These are phyloP conservation scores for Zaprionus ornatus DNA, from an alignment of 1,140 invertebrate species.

Conservation along the genomic window DNA sequence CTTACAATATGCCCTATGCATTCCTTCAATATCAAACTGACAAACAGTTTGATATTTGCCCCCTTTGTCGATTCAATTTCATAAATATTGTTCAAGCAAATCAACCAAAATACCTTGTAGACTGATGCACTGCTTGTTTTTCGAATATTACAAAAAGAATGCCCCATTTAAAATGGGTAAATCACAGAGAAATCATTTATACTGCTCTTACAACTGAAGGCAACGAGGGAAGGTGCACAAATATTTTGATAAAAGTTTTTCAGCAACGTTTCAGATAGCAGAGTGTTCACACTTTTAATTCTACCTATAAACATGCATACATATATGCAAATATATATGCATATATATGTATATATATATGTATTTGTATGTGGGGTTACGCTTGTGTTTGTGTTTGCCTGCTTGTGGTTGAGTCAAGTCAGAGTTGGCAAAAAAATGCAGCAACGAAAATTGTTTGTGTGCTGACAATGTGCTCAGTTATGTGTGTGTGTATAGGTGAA, in stretches of 20 bases:
- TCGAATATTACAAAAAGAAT: background rate
- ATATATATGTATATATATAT: background rate
- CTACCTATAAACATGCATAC: background rate
- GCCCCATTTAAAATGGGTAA: background rate
- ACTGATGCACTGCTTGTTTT: too few relatives aligned
- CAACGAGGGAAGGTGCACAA: background rate
- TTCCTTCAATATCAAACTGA: too few relatives aligned
- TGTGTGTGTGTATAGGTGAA: conserved; percentile 4
- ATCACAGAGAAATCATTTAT: background rate
- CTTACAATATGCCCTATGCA: too few relatives aligned
- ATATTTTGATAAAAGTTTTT: background rate
- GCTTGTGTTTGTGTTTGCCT: background rate
- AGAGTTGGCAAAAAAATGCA: background rate
- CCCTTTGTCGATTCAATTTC: too few relatives aligned
- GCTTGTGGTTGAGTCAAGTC: conserved; percentile 3
- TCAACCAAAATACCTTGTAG: background rate
- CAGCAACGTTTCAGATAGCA: background rate
- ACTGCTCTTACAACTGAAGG: background rate
- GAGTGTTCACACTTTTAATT: background rate
- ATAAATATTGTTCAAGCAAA: too few relatives aligned
- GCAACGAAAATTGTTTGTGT: conserved; percentile 23
- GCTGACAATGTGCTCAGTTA: conserved; percentile 18
- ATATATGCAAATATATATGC: background rate
- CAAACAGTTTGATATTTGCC: background rate
- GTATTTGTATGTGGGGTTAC: background rate